Conservation (phyloP, 1,140 invertebrate genomes). For the Acarapis woodi region DNA sequence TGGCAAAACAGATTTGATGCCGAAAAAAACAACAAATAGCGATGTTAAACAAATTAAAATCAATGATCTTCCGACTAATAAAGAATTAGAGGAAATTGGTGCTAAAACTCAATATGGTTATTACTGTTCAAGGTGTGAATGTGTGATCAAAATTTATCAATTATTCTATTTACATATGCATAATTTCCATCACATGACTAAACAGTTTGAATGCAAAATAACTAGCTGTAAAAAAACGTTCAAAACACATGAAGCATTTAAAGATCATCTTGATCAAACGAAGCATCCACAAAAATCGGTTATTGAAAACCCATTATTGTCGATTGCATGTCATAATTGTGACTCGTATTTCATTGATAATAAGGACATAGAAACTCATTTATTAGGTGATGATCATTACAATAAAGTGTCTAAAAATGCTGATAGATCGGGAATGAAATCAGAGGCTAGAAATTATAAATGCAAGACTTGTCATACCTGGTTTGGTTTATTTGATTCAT, state of each 20-base stretch:
- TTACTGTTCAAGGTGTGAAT: constrained; percentile 14
- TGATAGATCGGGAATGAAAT: constrained; percentile 13
- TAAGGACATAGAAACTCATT: constrained; percentile 13
- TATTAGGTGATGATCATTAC: constrained; percentile 14
- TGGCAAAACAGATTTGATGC: constrained; percentile 2
- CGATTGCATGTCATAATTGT: constrained; percentile 11
- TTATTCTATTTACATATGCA: constrained; percentile 15
- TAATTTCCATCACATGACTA: constrained; percentile 14
- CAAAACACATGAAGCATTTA: constrained; percentile 11
- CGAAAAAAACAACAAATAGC: constrained; percentile 3
- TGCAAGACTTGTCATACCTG: constrained; percentile 16
- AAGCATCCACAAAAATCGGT: constrained; percentile 8
- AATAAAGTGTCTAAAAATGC: constrained; percentile 13
- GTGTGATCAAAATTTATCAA: constrained; percentile 14
- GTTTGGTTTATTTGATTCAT: constrained; percentile 15
- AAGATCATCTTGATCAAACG: constrained; percentile 7
- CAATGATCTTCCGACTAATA: constrained; percentile 11
- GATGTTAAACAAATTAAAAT: constrained; percentile 1
- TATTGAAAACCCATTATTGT: constrained; percentile 6
- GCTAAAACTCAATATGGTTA: constrained; percentile 13
- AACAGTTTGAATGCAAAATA: constrained; percentile 14
- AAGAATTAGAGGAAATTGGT: constrained; percentile 13
- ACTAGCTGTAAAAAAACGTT: constrained; percentile 12
- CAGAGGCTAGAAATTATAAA: constrained; percentile 15
- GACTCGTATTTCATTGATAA: constrained; percentile 13